Evolutionary conservation across 2,797 vertebrate species (phyloP).

Genomic region (Tadarida brasiliensis): DNA sequence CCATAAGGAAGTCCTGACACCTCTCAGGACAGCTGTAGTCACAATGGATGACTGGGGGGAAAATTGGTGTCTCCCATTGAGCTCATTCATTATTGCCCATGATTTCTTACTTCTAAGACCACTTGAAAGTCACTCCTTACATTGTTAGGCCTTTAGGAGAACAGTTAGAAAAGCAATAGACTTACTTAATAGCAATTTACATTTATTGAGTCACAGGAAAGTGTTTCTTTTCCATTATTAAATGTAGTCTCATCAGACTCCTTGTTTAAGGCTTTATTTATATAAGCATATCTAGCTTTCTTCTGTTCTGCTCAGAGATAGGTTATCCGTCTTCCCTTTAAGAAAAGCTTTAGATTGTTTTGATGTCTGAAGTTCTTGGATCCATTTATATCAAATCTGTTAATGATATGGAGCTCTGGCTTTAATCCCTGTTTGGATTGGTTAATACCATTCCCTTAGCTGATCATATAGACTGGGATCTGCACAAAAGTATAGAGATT

Average conservation of each 20-base stretch:
- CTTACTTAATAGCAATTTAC: background rate
- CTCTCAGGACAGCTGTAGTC: background rate
- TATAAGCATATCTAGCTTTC: background rate
- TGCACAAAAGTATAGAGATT: background rate
- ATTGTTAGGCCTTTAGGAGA: background rate
- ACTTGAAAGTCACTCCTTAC: background rate
- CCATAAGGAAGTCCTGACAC: background rate
- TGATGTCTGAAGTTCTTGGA: conserved; percentile 9
- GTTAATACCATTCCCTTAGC: background rate
- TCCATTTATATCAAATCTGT: background rate
- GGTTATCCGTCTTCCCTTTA: background rate
- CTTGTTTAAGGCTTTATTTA: conserved; percentile 5
- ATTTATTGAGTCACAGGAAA: background rate
- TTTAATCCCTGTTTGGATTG: background rate
- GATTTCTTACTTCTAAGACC: background rate
- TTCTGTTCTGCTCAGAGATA: background rate
- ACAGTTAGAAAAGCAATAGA: background rate
- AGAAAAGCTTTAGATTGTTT: background rate
- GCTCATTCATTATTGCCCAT: conserved; percentile 30
- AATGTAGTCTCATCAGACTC: background rate
- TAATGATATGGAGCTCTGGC: background rate
- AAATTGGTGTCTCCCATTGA: background rate
- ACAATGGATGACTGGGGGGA: background rate
- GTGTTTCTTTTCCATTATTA: background rate
- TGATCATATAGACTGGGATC: background rate